Percentiles rank a stretch among this genome's conserved stretches.
Evolutionary conservation across 2,797 vertebrate species (phyloP).

Genomic region (Protosalanx chinensis): DNA sequence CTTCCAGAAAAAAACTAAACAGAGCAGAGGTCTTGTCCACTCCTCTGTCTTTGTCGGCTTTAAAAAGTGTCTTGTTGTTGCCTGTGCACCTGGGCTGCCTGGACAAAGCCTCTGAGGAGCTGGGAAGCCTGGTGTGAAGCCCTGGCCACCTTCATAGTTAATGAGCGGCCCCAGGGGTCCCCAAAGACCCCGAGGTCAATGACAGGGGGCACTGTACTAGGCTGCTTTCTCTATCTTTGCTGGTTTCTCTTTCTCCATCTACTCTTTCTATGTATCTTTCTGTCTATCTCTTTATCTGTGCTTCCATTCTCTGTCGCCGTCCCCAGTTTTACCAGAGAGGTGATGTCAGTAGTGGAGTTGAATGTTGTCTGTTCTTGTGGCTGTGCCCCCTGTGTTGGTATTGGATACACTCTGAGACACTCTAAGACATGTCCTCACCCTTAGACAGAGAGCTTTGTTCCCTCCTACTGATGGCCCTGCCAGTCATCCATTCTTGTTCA

Average conservation of each 20-base stretch:
- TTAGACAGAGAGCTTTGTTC: slow-evolving; percentile 33
- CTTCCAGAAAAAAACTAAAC: background rate
- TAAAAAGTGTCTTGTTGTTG: background rate
- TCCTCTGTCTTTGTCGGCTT: slow-evolving; percentile 36
- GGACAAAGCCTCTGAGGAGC: slow-evolving; percentile 66
- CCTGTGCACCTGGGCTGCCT: slow-evolving; percentile 68
- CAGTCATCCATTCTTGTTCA: slow-evolving; percentile 12
- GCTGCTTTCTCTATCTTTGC: slow-evolving; percentile 6
- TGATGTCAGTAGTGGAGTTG: slow-evolving; percentile 13
- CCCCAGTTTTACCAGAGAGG: slow-evolving; percentile 36
- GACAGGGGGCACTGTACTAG: slow-evolving; percentile 57
- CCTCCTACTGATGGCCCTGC: background rate
- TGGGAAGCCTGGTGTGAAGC: slow-evolving; percentile 54
- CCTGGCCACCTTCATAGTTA: slow-evolving; percentile 65
- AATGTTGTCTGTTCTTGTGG: slow-evolving; percentile 14
- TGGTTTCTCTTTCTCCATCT: background rate
- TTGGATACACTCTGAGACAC: no score
- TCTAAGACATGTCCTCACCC: slow-evolving; percentile 3
- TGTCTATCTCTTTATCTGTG: slow-evolving; percentile 7
- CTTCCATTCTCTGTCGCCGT: slow-evolving; percentile 34
- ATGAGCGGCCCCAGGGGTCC: slow-evolving; percentile 63
- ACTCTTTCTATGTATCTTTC: background rate
- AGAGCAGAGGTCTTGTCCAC: slow-evolving; percentile 33
- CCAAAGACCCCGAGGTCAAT: slow-evolving; percentile 37
- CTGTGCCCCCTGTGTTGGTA: slow-evolving; percentile 10